These are phyloP conservation scores for Drosophila kanapiae DNA, from an alignment of 1,140 invertebrate genomes.

Conservation along the genomic window DNA sequence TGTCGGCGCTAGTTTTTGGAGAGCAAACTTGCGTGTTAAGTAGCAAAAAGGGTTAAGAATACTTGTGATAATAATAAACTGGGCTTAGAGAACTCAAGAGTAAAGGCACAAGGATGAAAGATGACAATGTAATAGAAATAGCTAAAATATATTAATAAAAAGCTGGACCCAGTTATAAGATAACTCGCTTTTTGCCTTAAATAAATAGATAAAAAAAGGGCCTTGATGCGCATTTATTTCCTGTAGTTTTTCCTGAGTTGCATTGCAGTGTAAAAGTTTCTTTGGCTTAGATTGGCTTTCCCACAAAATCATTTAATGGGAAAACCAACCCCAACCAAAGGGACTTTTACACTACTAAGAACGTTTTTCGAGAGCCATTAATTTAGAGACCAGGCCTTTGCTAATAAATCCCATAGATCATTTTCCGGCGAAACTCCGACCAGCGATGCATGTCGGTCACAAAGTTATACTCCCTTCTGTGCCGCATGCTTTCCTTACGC, in stretches of 20 bases:
- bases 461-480: neutral
- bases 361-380: too few species aligned
- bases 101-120: too few species aligned
- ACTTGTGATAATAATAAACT: conserved; percentile 50
- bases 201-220: too few species aligned
- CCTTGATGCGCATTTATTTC: neutral
- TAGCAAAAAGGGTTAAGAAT: conserved; percentile 56
- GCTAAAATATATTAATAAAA: too few species aligned
- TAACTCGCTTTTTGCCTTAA: too few species aligned
- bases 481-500: neutral
- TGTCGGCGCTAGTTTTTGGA: conserved; percentile 59
- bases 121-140: too few species aligned
- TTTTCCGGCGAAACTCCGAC: conserved; percentile 38
- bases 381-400: neutral
- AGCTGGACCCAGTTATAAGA: too few species aligned
- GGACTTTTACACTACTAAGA: neutral
- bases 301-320: neutral
- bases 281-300: neutral
- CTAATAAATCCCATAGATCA: conserved; percentile 38
- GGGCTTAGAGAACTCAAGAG: neutral
- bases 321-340: neutral
- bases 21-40: conserved; percentile 57
- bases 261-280: neutral
- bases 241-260: too few species aligned
- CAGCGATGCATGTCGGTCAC: conserved; percentile 16